These are phyloP conservation scores for Parnassius orleans DNA, from an alignment of 2,888 invertebrate genomes.

Conservation along the genomic window DNA sequence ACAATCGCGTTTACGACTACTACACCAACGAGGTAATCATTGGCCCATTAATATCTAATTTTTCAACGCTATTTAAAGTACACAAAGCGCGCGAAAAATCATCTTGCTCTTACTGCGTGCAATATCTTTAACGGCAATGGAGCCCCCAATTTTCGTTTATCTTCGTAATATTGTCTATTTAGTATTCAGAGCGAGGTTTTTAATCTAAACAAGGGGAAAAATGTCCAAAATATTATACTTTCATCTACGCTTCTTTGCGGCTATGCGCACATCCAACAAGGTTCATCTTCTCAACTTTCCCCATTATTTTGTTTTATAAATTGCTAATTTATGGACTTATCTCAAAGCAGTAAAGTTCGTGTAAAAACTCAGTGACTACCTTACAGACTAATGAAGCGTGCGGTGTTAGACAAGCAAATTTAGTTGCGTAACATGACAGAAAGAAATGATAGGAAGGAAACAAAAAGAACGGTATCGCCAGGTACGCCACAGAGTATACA, in stretches of 20 bases:
- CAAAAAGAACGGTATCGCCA: too few relatives aligned
- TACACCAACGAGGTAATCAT: too few relatives aligned
- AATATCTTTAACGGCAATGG: constrained; percentile 12
- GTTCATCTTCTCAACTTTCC: constrained; percentile 1
- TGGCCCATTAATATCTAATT: neutral
- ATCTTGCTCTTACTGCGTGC: neutral
- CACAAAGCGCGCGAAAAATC: neutral
- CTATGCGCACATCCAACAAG: constrained; percentile 1
- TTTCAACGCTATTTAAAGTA: neutral
- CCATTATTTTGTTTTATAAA: constrained; percentile 4
- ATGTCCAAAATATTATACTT: constrained; percentile 16
- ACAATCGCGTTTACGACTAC: too few relatives aligned
- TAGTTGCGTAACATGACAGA: too few relatives aligned
- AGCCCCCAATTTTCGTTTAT: constrained; percentile 19
- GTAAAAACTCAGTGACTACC: too few relatives aligned
- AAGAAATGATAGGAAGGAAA: too few relatives aligned
- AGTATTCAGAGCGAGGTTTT: constrained; percentile 28
- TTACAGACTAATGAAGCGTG: too few relatives aligned
- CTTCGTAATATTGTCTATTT: constrained; percentile 18
- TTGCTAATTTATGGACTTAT: constrained; percentile 7
- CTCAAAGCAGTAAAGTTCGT: neutral
- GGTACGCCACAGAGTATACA: too few relatives aligned
- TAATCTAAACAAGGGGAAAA: constrained; percentile 27
- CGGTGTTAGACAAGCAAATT: too few relatives aligned
- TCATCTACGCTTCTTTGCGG: neutral